Base-by-base conservation (phyloP, 2,888 invertebrate species). In the Helobdella robusta region DNA sequence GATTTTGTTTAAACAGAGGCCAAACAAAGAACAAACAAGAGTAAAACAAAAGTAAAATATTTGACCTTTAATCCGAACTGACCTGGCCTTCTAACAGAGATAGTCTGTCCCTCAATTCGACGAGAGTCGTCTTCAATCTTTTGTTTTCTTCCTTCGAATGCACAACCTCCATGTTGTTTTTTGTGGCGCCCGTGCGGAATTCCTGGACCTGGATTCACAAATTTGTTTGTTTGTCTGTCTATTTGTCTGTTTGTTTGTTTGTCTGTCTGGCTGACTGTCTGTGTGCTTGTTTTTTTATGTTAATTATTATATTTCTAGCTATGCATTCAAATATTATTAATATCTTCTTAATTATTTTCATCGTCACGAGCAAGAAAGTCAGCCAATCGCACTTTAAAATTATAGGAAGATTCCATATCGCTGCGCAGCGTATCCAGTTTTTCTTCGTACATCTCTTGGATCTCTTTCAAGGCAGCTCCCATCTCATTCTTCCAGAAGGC, bases 401-500 rank as follows among this genome's bases (percentile, higher is more conserved):
- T 79, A 76, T 82, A 83, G 78, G 79, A 81, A 59, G 77, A 76
- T 68, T 83, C 82, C 75, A 81, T 76, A 68, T 83, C 81, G 25
- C 75, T 77, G 50, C 77, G 72, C 71, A 81, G 77, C 67, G 75
- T 73, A 68, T 77, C 79, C 69, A 78, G 73, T 71, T 81, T 79
- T 72, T 75, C 72, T 69, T 82, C 81, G 72, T 82, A 82, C 71
- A 82, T 82, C 50, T 73, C 74, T 71, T 83, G 80, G 69, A 83
- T 82, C 70, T 83, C 82, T 48, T 81, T 74, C 69, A 83, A 80
- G 58, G 82, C 81, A 66, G 77, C 75, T 2, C 80, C 77, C 65
- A 83, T 73, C 70, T 83, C 82, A 72, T 79, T 81, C 75, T 81
- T 81, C 81, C 83, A 82, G 78, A 79, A 83, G 70, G 82, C 81